Evolutionary conservation across 2,113 vertebrate species (phyloP), one percentile per base, ranked within the genome.

Genomic region (Arenaria interpres): DNA sequence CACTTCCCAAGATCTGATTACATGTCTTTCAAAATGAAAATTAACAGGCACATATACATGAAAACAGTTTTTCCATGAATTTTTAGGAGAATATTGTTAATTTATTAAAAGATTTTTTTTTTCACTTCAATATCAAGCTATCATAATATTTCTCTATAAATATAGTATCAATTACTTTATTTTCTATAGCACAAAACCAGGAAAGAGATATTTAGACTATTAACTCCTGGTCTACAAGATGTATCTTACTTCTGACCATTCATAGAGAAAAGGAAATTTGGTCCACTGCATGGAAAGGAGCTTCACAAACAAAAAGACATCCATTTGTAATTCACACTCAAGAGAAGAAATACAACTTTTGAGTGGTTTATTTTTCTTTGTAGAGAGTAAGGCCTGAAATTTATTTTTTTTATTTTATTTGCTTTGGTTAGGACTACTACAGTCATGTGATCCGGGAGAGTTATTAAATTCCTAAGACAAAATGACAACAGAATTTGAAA

Each of bases 261-360:
- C 33, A 43, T 5, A 12, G 21, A 62, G 27, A 67, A 89, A 93
- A 81, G 18, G 12, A 45, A 57, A 45, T 37, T 82, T 75, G 2
- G 19, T 67, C 32, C n/a, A 22, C 45, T 51, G 19, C 7, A 27
- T 24, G 18, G 50, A 74, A 89, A 74, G 30, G 8, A 56, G 4
- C 5, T 30, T 19, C 7, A 75, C 1, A 7, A 35, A 33, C 5
- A 45, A 30, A 59, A 77, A 66, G 4, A 12, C 2, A 41, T 39
- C 48, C 0, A 41, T 45, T 15, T 62, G 9, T 30, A 68, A 73
- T 54, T 82, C 13, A 21, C 25, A 60, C 3, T 3, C 11, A 19
- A n/a, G 25, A 22, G 7, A 8, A 7, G 1, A 8, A 50, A 56
- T 5, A 25, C 0, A 3, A 10, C 5, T n/a, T 68, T 73, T 18